Percentiles rank a stretch among this genome's conserved stretches.
Conservation (phyloP, 2,113 vertebrate species). For the Anhinga anhinga region DNA sequence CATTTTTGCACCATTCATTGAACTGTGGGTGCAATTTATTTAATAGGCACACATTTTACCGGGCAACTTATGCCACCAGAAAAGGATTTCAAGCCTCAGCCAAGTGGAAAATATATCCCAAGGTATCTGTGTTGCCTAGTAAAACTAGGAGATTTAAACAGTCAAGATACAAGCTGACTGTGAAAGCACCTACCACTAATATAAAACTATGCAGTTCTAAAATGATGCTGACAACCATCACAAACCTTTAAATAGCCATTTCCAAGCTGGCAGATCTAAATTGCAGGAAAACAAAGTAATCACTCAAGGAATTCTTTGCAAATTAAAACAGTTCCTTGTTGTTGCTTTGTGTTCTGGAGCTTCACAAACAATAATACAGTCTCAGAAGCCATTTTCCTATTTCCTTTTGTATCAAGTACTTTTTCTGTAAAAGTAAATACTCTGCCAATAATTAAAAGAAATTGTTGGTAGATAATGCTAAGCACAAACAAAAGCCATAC, state of each 20-base stretch:
- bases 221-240: slow-evolving; percentile 50
- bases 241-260: slow-evolving; percentile 62
- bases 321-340: slow-evolving; percentile 48
- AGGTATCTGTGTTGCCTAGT: slow-evolving; percentile 41
- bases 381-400: background rate
- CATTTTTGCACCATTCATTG: slow-evolving; percentile 45
- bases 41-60: slow-evolving; percentile 30
- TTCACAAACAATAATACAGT: background rate
- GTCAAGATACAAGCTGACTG: slow-evolving; percentile 37
- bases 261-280: slow-evolving; percentile 55
- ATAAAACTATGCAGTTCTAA: slow-evolving; percentile 44
- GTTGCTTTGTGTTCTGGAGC: slow-evolving; percentile 22
- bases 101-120: slow-evolving; percentile 64
- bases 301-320: slow-evolving; percentile 41
- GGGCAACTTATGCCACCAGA: background rate
- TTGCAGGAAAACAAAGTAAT: slow-evolving; percentile 52
- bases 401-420: background rate
- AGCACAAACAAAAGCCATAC: background rate
- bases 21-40: slow-evolving; percentile 49
- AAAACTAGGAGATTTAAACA: slow-evolving; percentile 42
- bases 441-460: background rate
- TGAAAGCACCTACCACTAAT: slow-evolving; percentile 47
- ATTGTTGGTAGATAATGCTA: background rate
- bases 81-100: slow-evolving; percentile 53
- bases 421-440: slow-evolving; percentile 7